These are phyloP conservation scores for Aplodontia rufa DNA, from an alignment of 2,113 vertebrate genomes.

Conservation along the genomic window DNA sequence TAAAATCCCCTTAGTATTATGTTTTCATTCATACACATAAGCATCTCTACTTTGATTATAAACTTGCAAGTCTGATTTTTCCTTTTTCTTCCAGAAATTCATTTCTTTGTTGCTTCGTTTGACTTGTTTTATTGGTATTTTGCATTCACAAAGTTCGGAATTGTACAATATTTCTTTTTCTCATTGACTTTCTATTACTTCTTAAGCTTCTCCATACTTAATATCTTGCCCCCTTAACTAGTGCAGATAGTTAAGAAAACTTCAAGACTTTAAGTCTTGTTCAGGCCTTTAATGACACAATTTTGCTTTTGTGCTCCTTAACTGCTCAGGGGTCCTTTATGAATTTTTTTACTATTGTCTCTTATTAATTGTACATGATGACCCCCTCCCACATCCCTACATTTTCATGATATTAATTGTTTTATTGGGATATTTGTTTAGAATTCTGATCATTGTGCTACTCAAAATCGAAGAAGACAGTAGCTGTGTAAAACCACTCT, in stretches of 20 bases:
- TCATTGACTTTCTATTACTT: neutral
- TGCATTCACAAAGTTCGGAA: neutral
- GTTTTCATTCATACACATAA: neutral
- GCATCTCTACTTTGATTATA: neutral
- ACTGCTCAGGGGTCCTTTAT: neutral
- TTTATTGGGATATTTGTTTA: neutral
- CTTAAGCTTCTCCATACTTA: neutral
- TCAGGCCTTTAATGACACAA: neutral
- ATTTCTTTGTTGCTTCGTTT: neutral
- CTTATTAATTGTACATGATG: too few relatives aligned
- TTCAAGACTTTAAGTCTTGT: neutral
- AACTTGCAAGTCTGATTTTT: neutral
- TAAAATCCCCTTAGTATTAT: neutral
- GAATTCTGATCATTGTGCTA: neutral
- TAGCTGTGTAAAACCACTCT: neutral
- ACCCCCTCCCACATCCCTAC: rapidly evolving
- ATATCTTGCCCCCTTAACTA: neutral
- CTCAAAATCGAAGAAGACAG: neutral
- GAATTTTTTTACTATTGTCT: neutral
- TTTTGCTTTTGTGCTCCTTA: neutral
- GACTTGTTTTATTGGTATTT: neutral
- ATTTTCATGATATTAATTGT: neutral
- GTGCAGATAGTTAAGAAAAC: rapidly evolving
- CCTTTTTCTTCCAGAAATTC: neutral
- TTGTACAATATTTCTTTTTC: neutral